These are phyloP conservation scores for Cephalopholis sonnerati DNA, from an alignment of 2,113 vertebrate species.

Conservation along the genomic window DNA sequence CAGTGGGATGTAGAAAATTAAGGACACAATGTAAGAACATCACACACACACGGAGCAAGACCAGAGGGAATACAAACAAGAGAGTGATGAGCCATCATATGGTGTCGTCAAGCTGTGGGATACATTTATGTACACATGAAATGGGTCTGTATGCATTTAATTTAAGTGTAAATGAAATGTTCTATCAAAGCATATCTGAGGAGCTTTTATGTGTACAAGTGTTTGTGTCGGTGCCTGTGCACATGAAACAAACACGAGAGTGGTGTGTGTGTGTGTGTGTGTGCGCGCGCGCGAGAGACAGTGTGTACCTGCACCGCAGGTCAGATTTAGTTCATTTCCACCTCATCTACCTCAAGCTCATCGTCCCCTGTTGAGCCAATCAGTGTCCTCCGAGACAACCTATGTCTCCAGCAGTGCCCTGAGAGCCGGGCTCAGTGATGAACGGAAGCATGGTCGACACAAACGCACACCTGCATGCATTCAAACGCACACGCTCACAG, in stretches of 20 bases:
- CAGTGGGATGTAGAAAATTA: constrained; percentile 52
- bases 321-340: constrained; percentile 77
- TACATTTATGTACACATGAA: constrained; percentile 38
- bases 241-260: background rate
- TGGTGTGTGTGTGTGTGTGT: constrained; percentile 17
- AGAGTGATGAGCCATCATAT: constrained; percentile 44
- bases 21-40: constrained; percentile 49
- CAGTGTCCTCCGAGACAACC: constrained; percentile 71
- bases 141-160: constrained; percentile 41
- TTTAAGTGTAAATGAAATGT: constrained; percentile 60
- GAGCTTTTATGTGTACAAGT: constrained; percentile 52
- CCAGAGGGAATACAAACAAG: constrained; percentile 56
- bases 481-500: constrained; percentile 31
- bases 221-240: constrained; percentile 20
- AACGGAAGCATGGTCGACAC: constrained; percentile 40
- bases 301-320: constrained; percentile 40
- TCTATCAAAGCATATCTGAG: constrained; percentile 39
- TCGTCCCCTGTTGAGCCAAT: constrained; percentile 75
- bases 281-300: background rate
- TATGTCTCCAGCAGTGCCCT: constrained; percentile 64
- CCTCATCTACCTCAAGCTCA: constrained; percentile 72
- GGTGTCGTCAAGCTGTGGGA: constrained; percentile 41
- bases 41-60: background rate
- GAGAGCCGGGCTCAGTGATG: constrained; percentile 59
- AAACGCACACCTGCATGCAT: constrained; percentile 53